Conservation (phyloP, 2,113 vertebrate genomes). For the Pedionomus torquatus region DNA sequence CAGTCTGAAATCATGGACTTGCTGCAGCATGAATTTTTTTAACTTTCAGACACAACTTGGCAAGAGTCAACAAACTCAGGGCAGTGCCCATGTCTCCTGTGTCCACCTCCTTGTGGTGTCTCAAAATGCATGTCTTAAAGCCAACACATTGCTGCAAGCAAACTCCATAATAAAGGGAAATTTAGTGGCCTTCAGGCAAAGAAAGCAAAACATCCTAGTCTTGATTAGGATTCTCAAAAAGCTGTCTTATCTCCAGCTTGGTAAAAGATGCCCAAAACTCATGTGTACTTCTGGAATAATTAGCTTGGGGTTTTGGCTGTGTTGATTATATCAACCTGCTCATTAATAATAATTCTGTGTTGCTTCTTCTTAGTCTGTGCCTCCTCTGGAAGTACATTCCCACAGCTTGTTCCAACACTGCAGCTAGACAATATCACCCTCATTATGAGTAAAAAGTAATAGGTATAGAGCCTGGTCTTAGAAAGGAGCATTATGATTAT, state of each 20-base stretch:
- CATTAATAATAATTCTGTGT: neutral
- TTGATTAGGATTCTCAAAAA: neutral
- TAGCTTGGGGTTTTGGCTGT: neutral
- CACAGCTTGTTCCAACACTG: neutral
- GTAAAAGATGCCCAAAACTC: neutral
- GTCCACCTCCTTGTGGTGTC: neutral
- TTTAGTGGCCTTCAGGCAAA: neutral
- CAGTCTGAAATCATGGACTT: neutral
- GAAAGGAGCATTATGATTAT: neutral
- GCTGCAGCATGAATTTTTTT: neutral
- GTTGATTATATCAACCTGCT: neutral
- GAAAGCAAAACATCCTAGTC: fast-evolving
- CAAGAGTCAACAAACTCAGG: neutral
- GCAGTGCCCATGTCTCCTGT: neutral
- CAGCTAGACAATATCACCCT: neutral
- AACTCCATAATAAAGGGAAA: neutral
- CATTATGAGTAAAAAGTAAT: neutral
- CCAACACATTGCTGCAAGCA: fast-evolving
- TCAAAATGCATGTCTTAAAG: neutral
- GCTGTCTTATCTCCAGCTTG: neutral
- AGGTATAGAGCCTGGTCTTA: neutral
- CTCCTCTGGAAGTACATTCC: neutral
- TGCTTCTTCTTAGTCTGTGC: neutral
- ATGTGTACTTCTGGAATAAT: neutral
- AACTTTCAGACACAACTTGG: neutral